Conservation (phyloP, 1,140 invertebrate genomes). For the Cherax destructor region DNA sequence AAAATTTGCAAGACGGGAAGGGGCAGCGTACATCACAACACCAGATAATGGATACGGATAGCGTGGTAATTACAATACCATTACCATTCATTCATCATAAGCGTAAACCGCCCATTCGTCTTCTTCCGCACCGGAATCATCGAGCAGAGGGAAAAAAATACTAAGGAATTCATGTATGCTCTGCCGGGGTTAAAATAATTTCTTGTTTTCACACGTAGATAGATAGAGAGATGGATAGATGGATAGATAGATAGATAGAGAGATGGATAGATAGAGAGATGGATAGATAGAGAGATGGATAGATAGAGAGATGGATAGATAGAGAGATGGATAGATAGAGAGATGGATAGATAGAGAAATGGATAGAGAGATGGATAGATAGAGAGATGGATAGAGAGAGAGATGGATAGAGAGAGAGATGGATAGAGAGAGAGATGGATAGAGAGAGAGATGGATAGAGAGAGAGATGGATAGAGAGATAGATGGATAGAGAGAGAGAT, state of each 20-base stretch:
- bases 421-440: too few relatives aligned
- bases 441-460: too few relatives aligned
- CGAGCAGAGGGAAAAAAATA: neutral
- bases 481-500: too few relatives aligned
- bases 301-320: neutral
- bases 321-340: neutral
- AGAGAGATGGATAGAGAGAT: neutral
- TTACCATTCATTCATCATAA: constrained; percentile 49
- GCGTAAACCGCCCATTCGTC: constrained; percentile 28
- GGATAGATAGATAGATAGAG: neutral
- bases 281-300: neutral
- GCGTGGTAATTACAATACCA: constrained; percentile 23
- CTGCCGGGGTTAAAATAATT: neutral
- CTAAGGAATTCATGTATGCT: neutral
- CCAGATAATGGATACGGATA: constrained; percentile 28
- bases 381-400: neutral
- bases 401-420: neutral
- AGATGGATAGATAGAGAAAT: too few relatives aligned
- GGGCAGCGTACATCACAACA: constrained; percentile 6
- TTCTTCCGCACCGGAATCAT: constrained; percentile 8
- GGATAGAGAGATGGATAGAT: neutral
- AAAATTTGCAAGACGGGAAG: neutral
- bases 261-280: neutral
- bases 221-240: too few relatives aligned
- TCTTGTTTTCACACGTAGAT: neutral